phyloP scores from a whole-genome alignment of 2,113 vertebrate genomes.

The Daubentonia madagascariensis region DNA sequence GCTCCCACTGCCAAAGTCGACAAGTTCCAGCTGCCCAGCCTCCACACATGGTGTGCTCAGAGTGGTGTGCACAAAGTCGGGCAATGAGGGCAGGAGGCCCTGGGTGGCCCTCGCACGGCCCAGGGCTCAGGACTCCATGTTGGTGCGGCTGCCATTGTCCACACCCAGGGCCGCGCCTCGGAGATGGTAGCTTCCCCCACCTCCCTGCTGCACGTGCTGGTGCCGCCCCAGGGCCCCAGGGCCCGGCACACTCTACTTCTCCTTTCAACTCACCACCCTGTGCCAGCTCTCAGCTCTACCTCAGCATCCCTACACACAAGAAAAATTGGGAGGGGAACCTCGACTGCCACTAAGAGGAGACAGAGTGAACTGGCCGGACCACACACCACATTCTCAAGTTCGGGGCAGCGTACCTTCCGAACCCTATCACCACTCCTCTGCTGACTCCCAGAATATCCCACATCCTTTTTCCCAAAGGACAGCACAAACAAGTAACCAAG shows the following conservation, averaged over 20 bases:
- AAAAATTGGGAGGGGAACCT: rapidly evolving
- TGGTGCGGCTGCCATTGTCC: no score
- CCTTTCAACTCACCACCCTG: neutral
- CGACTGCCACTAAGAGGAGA: no score
- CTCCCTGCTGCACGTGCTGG: neutral
- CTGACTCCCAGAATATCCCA: neutral
- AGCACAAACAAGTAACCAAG: neutral
- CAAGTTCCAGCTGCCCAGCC: neutral
- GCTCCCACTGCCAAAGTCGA: neutral
- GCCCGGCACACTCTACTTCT: neutral
- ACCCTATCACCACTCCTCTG: neutral
- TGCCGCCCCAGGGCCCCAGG: neutral
- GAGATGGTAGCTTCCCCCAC: neutral
- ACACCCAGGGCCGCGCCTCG: rapidly evolving
- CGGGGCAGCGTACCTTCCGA: neutral
- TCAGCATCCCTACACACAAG: neutral
- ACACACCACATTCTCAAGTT: neutral
- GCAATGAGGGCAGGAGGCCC: neutral
- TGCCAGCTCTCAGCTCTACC: neutral
- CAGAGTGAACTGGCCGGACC: rapidly evolving
- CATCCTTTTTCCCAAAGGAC: neutral
- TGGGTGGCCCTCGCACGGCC: no score
- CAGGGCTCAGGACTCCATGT: neutral
- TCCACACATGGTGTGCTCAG: neutral
- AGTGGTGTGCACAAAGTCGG: neutral